Conservation (phyloP, 2,888 invertebrate species). For the Fabriciana adippe region DNA sequence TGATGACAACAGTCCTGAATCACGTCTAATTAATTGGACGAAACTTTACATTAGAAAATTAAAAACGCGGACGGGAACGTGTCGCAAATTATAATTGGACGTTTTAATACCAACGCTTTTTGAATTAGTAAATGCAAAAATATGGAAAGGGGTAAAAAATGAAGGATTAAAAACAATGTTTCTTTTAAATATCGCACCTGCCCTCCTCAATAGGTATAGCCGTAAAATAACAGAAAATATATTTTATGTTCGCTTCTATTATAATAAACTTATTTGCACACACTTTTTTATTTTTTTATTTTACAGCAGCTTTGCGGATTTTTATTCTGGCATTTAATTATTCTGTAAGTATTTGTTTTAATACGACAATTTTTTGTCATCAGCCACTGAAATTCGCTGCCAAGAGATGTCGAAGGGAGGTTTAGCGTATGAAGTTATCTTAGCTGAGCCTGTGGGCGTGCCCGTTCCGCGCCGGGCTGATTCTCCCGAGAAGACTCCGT, state of each 20-base stretch:
- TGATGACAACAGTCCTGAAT: slow-evolving; percentile 12
- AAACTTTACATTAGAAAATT: slow-evolving; percentile 1
- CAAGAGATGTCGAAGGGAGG: slow-evolving; percentile 96
- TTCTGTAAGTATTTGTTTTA: not conserved
- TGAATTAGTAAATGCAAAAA: not conserved
- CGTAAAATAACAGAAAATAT: not conserved
- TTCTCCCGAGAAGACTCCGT: slow-evolving; percentile 87
- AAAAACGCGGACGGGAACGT: not conserved
- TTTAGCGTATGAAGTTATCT: slow-evolving; percentile 94
- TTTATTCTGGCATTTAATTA: not conserved
- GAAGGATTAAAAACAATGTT: not conserved
- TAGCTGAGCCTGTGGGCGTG: slow-evolving; percentile 90
- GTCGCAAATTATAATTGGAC: not conserved
- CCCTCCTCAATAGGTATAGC: not conserved
- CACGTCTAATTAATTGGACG: slow-evolving; percentile 12
- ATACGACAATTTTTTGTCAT: slow-evolving; percentile 32
- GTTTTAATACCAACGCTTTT: not conserved
- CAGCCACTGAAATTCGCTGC: slow-evolving; percentile 95
- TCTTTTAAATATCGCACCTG: not conserved
- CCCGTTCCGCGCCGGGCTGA: slow-evolving; percentile 86
- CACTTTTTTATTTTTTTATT: not conserved
- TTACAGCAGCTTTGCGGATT: not conserved
- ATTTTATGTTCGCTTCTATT: not conserved
- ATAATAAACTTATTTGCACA: not conserved
- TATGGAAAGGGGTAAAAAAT: too few species aligned